These are phyloP conservation scores for Lophochroa leadbeateri DNA, from an alignment of 2,113 vertebrate genomes.

Conservation along the genomic window DNA sequence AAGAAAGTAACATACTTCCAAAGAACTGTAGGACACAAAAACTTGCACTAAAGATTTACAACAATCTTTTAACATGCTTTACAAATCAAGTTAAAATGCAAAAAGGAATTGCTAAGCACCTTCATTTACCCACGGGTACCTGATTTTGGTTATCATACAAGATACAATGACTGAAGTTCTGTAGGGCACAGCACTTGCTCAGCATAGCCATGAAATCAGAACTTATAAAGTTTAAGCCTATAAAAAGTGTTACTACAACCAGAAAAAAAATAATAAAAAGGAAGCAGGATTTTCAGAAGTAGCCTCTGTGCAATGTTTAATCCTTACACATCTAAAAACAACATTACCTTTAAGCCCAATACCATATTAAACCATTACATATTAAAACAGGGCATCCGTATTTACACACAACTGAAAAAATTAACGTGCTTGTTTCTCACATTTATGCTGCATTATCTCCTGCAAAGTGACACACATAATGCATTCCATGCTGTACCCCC, in stretches of 20 bases:
- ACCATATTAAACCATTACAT: background rate
- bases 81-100: background rate
- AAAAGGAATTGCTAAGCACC: background rate
- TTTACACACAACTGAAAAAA: background rate
- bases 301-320: background rate
- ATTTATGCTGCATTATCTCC: background rate
- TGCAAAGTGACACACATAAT: background rate
- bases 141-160: background rate
- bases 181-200: background rate
- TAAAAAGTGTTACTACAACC: background rate
- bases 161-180: background rate
- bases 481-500: background rate
- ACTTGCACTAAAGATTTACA: background rate
- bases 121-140: background rate
- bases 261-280: background rate
- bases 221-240: background rate
- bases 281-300: slow-evolving; percentile 11
- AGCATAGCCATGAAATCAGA: background rate
- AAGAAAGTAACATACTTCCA: background rate
- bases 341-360: background rate
- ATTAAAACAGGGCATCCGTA: background rate
- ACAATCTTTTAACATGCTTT: background rate
- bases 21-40: background rate
- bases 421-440: background rate
- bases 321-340: background rate